Conservation (phyloP, 2,888 invertebrate species). For the Philopedon plagiatum region DNA sequence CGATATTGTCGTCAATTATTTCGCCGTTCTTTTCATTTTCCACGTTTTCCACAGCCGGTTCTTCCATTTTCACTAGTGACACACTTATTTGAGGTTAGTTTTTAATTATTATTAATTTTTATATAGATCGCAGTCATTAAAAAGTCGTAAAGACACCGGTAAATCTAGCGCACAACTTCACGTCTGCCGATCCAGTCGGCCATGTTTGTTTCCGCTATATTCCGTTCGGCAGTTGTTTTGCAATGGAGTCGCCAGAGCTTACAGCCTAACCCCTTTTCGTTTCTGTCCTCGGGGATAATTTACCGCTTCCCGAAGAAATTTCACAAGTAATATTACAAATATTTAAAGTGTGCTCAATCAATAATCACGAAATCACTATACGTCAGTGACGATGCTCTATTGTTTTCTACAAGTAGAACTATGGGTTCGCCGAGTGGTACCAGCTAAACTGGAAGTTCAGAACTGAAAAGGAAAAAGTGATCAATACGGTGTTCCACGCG, state of each 20-base stretch:
- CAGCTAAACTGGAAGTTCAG: conserved; percentile 48
- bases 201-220: conserved; percentile 34
- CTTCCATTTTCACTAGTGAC: conserved; percentile 26
- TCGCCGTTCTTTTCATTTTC: conserved; percentile 15
- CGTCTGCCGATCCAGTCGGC: conserved; percentile 42
- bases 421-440: conserved; percentile 49
- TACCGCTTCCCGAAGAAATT: neutral
- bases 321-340: neutral
- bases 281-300: neutral
- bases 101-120: neutral
- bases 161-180: conserved; percentile 22
- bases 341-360: neutral
- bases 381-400: conserved; percentile 25
- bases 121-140: conserved; percentile 28
- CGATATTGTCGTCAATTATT: neutral
- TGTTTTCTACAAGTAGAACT: conserved; percentile 11
- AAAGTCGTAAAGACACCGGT: conserved; percentile 29
- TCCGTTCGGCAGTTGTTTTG: conserved; percentile 19
- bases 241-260: conserved; percentile 12
- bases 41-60: conserved; percentile 11
- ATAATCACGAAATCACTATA: conserved; percentile 14
- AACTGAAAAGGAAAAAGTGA: conserved; percentile 48
- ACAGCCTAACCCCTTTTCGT: conserved; percentile 22
- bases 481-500: conserved; percentile 49
- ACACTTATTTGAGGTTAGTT: conserved; percentile 38